These are phyloP conservation scores for Neotoxoptera formosana DNA, from an alignment of 1,140 invertebrate genomes.

Conservation along the genomic window DNA sequence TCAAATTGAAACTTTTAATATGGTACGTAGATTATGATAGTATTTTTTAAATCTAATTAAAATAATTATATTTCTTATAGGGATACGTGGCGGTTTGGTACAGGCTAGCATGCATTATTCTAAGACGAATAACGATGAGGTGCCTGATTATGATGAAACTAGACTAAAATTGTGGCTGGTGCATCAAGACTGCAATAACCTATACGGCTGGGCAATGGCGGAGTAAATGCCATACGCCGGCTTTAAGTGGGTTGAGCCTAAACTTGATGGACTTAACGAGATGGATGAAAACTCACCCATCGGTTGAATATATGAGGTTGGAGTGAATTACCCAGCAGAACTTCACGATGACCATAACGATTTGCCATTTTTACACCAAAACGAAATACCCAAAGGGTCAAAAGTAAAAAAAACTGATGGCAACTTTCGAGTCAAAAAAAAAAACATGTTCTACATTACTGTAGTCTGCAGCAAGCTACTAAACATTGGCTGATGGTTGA, in stretches of 20 bases:
- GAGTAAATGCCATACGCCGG: not conserved
- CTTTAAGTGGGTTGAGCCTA: not conserved
- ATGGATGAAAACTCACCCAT: not conserved
- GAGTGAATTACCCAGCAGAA: not conserved
- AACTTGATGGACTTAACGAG: not conserved
- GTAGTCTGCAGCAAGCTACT: conserved; percentile 66
- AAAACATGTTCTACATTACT: conserved; percentile 67
- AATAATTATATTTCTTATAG: not conserved
- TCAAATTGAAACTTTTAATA: too few species aligned
- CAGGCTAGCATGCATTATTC: not conserved
- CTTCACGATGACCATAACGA: conserved; percentile 63
- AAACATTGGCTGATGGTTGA: conserved; percentile 64
- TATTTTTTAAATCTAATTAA: too few species aligned
- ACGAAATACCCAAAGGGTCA: conserved; percentile 54
- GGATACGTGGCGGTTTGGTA: not conserved
- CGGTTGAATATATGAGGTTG: not conserved
- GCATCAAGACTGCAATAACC: not conserved
- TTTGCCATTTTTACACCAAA: conserved; percentile 64
- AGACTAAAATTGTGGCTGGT: not conserved
- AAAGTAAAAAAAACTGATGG: conserved; percentile 62
- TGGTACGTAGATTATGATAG: too few species aligned
- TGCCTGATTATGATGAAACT: not conserved
- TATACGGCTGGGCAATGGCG: not conserved
- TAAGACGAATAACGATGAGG: not conserved
- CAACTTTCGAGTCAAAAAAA: conserved; percentile 62